Base-by-base conservation (phyloP, 2,797 vertebrate species). In the Amblyopsis hoosieri region DNA sequence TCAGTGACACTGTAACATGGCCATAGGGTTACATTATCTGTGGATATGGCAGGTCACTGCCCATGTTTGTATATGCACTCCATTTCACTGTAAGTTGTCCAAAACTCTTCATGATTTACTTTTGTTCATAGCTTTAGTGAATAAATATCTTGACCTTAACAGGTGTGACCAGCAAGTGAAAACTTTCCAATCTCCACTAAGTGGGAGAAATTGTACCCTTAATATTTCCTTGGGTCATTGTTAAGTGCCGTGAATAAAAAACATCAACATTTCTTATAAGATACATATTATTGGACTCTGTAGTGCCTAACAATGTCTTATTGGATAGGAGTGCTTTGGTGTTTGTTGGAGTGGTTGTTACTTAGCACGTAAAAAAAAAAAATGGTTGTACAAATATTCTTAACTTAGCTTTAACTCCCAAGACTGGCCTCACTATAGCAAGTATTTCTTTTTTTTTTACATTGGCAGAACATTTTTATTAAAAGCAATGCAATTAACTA, bases 181-280 rank as follows among this genome's bases (percentile, higher is more conserved):
- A 81, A 78, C 61, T 77, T 79, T 61, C 45, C 62, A 57, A 58
- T 75, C 63, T 57, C 47, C 54, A 62, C 12, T 72, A 72, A 85
- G 58, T 75, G 66, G 71, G 45, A 79, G 66, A 70, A 75, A 76
- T 60, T 62, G 48, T 75, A 50, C 67, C 57, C 62, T 72, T 80
- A 74, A 75, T 82, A 63, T 82, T 71, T 78, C 70, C 72, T 80
- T 70, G 69, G 75, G 64, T 78, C 70, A 71, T 17, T 49, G 62
- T 64, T 59, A 61, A 71, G 69, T 63, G 65, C 63, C 60, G 33
- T 60, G 66, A 11, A 59, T 57, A 59, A 66, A 74, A 72, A 45
- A 54, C 23, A 58, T 72, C 47, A 69, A 48, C 45, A 49, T 69
- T 55, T 67, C 12, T 48, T 48, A 48, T 71, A 74, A 71, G 79